Conservation (phyloP, 2,113 vertebrate genomes). For the Apteryx owenii region DNA sequence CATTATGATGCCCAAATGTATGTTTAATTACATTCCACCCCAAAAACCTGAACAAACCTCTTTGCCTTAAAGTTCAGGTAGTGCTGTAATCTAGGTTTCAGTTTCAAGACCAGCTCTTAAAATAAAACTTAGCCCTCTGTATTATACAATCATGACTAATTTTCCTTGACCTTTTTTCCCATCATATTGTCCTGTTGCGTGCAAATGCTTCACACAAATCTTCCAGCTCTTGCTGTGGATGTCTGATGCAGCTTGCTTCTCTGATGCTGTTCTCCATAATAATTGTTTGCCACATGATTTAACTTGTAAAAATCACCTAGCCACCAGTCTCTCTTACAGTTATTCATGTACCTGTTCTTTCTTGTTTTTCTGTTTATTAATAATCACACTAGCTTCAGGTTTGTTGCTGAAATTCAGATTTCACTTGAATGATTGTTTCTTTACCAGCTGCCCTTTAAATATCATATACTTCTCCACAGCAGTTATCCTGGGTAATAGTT, state of each 20-base stretch:
- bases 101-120: not conserved
- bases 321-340: not conserved
- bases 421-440: conserved; percentile 13
- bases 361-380: not conserved
- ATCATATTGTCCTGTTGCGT: not conserved
- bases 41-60: not conserved
- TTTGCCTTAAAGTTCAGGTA: not conserved
- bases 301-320: not conserved
- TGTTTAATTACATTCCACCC: not conserved
- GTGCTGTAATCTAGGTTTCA: not conserved
- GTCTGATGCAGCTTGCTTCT: not conserved
- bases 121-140: not conserved
- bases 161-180: not conserved
- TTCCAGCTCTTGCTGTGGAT: not conserved
- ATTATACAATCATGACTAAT: not conserved
- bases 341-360: not conserved
- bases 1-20: not conserved
- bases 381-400: not conserved
- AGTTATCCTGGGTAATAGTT: not conserved
- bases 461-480: conserved; percentile 17
- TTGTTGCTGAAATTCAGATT: conserved; percentile 38
- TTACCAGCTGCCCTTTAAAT: conserved; percentile 29
- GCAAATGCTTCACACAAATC: not conserved
- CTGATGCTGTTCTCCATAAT: not conserved
- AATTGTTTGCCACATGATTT: not conserved